phyloP scores from a whole-genome alignment of 1,140 invertebrate genomes.

The Chrysomallon squamiferum region DNA sequence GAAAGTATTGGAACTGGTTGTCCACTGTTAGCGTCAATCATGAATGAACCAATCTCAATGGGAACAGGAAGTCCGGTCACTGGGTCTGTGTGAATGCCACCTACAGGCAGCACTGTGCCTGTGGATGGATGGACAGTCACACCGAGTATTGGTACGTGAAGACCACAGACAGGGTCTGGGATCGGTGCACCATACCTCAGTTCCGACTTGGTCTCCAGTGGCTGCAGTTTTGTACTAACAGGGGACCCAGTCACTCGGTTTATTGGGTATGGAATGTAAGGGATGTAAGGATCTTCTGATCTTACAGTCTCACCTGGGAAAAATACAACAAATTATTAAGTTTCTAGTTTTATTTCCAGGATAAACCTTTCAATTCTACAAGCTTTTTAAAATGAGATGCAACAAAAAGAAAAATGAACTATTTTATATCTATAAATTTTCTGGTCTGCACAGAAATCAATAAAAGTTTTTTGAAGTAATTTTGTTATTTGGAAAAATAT shows the following conservation, averaged over 20 bases:
- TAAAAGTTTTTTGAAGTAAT: too few relatives aligned
- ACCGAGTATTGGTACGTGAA: slow-evolving; percentile 56
- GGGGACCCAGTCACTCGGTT: slow-evolving; percentile 35
- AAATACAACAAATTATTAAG: slow-evolving; percentile 1
- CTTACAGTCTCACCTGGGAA: slow-evolving; percentile 46
- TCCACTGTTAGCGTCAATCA: slow-evolving; percentile 52
- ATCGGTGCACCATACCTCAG: slow-evolving; percentile 50
- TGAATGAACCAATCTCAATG: slow-evolving; percentile 57
- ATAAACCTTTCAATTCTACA: too few relatives aligned
- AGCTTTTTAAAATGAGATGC: too few relatives aligned
- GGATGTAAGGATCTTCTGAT: slow-evolving; percentile 50
- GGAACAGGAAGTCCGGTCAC: slow-evolving; percentile 53
- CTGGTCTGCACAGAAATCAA: too few relatives aligned
- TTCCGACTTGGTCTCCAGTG: slow-evolving; percentile 46
- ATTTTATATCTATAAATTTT: too few relatives aligned
- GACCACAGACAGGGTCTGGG: slow-evolving; percentile 50
- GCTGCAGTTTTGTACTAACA: slow-evolving; percentile 44
- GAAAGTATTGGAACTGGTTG: slow-evolving; percentile 54
- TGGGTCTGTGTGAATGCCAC: slow-evolving; percentile 53
- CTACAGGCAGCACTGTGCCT: slow-evolving; percentile 53
- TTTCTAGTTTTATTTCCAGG: too few relatives aligned
- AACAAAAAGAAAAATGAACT: too few relatives aligned
- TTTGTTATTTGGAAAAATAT: too few relatives aligned
- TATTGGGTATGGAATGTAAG: slow-evolving; percentile 53
- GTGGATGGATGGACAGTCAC: slow-evolving; percentile 56